Conservation (phyloP, 2,888 invertebrate genomes). For the Dryomyza anilis region DNA sequence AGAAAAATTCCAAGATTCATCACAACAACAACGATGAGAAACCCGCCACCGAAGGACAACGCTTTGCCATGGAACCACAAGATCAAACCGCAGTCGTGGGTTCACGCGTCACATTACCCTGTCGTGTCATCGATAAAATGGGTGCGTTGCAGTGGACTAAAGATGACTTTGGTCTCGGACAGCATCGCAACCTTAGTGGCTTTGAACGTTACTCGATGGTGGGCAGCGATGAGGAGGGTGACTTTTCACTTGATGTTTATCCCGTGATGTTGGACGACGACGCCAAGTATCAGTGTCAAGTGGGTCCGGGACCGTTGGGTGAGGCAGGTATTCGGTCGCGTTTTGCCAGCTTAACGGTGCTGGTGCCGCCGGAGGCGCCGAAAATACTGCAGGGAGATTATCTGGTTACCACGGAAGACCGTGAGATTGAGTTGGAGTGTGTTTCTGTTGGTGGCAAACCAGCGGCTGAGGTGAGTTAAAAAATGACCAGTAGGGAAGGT, state of each 20-base stretch:
- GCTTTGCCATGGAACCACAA: conserved; percentile 89
- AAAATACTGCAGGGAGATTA: conserved; percentile 84
- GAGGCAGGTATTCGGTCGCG: conserved; percentile 84
- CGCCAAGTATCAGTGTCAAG: conserved; percentile 92
- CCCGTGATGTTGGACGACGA: conserved; percentile 92
- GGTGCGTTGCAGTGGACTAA: conserved; percentile 97
- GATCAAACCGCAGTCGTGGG: conserved; percentile 90
- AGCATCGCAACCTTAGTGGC: conserved; percentile 85
- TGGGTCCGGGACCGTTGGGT: conserved; percentile 77
- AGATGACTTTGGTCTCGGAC: conserved; percentile 93
- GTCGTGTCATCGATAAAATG: conserved; percentile 84
- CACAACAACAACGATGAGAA: conserved; percentile 38
- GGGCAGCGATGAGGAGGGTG: conserved; percentile 91
- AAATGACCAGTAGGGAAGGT: no score
- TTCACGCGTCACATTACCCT: conserved; percentile 85
- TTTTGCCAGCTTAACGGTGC: conserved; percentile 82
- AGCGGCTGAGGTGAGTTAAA: conserved; percentile 78
- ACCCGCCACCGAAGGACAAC: conserved; percentile 64
- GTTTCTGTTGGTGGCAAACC: conserved; percentile 91
- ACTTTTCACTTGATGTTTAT: conserved; percentile 88
- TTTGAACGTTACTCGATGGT: conserved; percentile 95
- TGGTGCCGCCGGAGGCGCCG: conserved; percentile 90
- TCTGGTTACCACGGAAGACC: conserved; percentile 85
- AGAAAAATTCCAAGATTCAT: conserved; percentile 37
- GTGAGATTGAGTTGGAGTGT: conserved; percentile 89